A percentile compares a stretch with the other conserved stretches of the same genome.
These are phyloP conservation scores for Malacoctenus gilli DNA, from an alignment of 2,797 vertebrate genomes.

Conservation along the genomic window DNA sequence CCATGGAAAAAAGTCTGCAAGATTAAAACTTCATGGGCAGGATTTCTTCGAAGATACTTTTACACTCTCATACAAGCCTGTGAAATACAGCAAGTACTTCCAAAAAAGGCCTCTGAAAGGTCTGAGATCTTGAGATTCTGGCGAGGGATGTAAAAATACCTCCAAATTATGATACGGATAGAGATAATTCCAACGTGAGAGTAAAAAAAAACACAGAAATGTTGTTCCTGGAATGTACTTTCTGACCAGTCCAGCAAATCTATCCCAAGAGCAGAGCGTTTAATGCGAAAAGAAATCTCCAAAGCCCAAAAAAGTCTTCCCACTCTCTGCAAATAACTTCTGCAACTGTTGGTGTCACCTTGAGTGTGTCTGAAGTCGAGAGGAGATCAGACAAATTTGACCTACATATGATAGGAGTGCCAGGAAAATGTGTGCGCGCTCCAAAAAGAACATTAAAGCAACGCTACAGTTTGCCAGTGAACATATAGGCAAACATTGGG, in stretches of 20 bases:
- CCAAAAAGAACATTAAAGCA: not conserved
- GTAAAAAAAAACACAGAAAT: not conserved
- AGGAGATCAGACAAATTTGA: not conserved
- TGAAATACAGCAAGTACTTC: too few species aligned
- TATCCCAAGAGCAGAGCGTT: not conserved
- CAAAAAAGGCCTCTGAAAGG: not conserved
- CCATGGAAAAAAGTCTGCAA: too few species aligned
- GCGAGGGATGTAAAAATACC: not conserved
- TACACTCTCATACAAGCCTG: not conserved
- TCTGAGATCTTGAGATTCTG: not conserved
- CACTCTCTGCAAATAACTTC: not conserved
- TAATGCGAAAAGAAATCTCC: not conserved
- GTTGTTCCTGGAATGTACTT: not conserved
- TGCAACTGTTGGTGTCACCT: not conserved
- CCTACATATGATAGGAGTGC: not conserved
- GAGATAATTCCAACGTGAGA: not conserved
- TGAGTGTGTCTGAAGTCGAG: not conserved
- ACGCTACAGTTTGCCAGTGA: not conserved
- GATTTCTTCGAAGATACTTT: too few species aligned
- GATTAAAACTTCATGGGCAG: too few species aligned
- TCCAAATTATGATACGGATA: not conserved
- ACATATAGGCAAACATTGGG: not conserved
- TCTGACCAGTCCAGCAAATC: not conserved
- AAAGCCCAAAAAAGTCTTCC: not conserved
- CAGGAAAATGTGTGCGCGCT: not conserved